phyloP scores from a whole-genome alignment of 2,888 invertebrate genomes.

The Eurytoma californica region DNA sequence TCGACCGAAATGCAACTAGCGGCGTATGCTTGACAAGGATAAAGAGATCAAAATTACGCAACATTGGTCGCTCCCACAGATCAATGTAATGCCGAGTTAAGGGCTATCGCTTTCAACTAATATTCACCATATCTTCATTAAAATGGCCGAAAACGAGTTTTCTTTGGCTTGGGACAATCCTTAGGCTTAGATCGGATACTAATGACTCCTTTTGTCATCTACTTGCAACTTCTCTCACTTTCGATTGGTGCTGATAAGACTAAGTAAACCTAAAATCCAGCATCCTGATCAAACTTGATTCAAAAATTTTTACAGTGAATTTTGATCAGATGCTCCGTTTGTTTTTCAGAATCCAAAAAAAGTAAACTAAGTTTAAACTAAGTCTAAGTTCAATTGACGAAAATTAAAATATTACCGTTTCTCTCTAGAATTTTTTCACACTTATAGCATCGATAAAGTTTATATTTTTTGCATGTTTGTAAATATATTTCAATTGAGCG shows the following conservation, averaged over 20 bases:
- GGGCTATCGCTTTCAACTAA: slow-evolving; percentile 61
- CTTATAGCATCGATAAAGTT: too few relatives aligned
- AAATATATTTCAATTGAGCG: too few relatives aligned
- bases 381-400: too few relatives aligned
- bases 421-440: too few relatives aligned
- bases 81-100: slow-evolving; percentile 72
- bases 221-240: slow-evolving; percentile 69
- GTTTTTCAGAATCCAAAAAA: too few relatives aligned
- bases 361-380: too few relatives aligned
- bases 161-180: slow-evolving; percentile 52
- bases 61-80: slow-evolving; percentile 63
- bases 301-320: too few relatives aligned
- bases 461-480: too few relatives aligned
- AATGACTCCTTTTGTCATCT: slow-evolving; percentile 11
- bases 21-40: neutral
- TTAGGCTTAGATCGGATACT: neutral
- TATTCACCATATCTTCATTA: slow-evolving; percentile 68
- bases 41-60: slow-evolving; percentile 53
- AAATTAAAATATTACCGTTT: too few relatives aligned
- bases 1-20: neutral
- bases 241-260: slow-evolving; percentile 63
- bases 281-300: too few relatives aligned
- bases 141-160: slow-evolving; percentile 64
- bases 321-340: too few relatives aligned
- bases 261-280: too few relatives aligned